Percentiles rank a stretch among this genome's conserved stretches.
Conservation (phyloP, 2,888 invertebrate species). For the Esperia sulphurella region DNA sequence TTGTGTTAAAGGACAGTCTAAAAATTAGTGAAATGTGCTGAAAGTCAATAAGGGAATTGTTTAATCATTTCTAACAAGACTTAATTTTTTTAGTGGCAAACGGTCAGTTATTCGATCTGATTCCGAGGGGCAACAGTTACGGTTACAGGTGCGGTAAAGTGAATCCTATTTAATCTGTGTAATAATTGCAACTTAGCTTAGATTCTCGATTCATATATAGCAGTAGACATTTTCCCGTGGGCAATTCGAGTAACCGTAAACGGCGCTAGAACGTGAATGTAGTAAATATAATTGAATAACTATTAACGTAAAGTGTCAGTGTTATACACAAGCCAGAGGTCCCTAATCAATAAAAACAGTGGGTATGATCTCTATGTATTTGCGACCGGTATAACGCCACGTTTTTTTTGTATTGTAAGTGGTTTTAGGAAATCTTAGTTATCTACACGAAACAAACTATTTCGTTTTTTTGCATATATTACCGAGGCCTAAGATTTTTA, state of each 20-base stretch:
- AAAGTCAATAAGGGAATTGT: neutral
- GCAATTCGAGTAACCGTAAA: no score
- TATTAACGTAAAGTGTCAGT: neutral
- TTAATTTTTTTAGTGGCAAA: neutral
- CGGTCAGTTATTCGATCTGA: neutral
- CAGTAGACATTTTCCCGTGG: no score
- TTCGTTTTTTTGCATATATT: slow-evolving; percentile 13
- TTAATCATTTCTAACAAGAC: no score
- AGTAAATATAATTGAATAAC: no score
- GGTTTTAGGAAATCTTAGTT: slow-evolving; percentile 22
- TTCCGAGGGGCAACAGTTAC: neutral
- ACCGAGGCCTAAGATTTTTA: slow-evolving; percentile 25
- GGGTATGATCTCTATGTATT: slow-evolving; percentile 33
- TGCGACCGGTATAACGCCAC: slow-evolving; percentile 15
- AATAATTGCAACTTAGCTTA: neutral
- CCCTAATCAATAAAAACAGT: neutral
- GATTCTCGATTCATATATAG: no score
- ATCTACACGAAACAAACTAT: slow-evolving; percentile 13
- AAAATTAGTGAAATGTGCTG: neutral
- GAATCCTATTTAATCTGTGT: neutral
- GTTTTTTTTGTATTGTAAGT: slow-evolving; percentile 7
- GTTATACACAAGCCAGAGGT: slow-evolving; percentile 2
- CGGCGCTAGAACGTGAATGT: neutral
- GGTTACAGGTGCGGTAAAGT: neutral
- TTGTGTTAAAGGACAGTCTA: neutral